Evolutionary conservation across 2,888 invertebrate species (phyloP).

Genomic region (Idaea dimidiata): DNA sequence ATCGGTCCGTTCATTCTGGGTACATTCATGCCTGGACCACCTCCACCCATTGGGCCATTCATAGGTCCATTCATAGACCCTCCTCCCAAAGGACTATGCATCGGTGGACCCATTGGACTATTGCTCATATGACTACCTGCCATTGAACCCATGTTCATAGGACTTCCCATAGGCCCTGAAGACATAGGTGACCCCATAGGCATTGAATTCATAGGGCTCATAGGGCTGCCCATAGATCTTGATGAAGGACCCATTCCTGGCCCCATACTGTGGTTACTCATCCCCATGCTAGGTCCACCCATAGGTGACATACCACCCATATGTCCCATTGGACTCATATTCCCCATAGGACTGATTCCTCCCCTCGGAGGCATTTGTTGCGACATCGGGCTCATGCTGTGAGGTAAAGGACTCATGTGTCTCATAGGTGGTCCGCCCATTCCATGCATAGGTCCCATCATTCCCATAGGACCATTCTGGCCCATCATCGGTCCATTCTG

Average conservation of each 20-base stretch:
- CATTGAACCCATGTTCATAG: constrained; percentile 86
- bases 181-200: constrained; percentile 87
- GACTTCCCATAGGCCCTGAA: constrained; percentile 86
- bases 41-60: constrained; percentile 82
- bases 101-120: constrained; percentile 88
- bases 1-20: constrained; percentile 79
- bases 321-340: constrained; percentile 86
- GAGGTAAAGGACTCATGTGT: constrained; percentile 83
- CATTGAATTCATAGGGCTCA: constrained; percentile 87
- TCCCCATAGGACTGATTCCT: constrained; percentile 85
- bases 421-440: constrained; percentile 84
- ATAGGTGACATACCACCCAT: constrained; percentile 86
- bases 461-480: constrained; percentile 85
- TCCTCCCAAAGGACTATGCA: constrained; percentile 85
- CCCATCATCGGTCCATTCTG: constrained; percentile 85
- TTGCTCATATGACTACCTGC: constrained; percentile 83
- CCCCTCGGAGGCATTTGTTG: constrained; percentile 83
- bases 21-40: constrained; percentile 81
- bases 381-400: constrained; percentile 83
- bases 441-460: constrained; percentile 83
- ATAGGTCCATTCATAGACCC: constrained; percentile 80
- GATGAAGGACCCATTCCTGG: constrained; percentile 80
- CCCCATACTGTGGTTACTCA: constrained; percentile 83
- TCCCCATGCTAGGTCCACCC: constrained; percentile 86
- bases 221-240: constrained; percentile 86